Percentiles rank a stretch among this genome's conserved stretches.
phyloP scores from a whole-genome alignment of 2,797 vertebrate species.

The Pelodytes ibericus region DNA sequence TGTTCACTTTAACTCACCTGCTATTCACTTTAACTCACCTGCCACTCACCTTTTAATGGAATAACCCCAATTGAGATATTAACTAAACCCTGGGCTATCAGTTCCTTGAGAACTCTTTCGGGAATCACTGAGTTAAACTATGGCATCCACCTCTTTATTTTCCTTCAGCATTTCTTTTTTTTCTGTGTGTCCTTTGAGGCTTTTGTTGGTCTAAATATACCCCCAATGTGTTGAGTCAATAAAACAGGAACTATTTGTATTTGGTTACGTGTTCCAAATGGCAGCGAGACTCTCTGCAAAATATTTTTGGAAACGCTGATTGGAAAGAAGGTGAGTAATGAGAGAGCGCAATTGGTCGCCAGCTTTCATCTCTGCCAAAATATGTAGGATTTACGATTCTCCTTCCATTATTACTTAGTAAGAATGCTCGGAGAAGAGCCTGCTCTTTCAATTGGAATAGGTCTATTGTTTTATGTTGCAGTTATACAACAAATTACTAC shows the following conservation, averaged over 20 bases:
- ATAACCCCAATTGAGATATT: no score
- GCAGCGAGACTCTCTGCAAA: constrained; percentile 42
- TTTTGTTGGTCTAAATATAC: constrained; percentile 7
- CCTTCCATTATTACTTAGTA: constrained; percentile 22
- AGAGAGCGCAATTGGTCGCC: constrained; percentile 32
- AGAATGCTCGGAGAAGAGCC: not conserved
- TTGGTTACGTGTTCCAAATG: constrained; percentile 38
- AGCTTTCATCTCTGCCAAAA: constrained; percentile 34
- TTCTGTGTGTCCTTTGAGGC: constrained; percentile 15
- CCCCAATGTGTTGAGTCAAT: constrained; percentile 20
- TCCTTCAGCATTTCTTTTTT: not conserved
- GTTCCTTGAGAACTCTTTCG: no score
- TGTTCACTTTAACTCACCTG: no score
- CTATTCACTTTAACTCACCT: no score
- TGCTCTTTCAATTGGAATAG: not conserved
- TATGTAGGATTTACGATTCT: constrained; percentile 37
- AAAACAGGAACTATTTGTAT: constrained; percentile 17
- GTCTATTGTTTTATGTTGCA: not conserved
- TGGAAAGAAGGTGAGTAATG: constrained; percentile 43
- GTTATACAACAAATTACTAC: not conserved
- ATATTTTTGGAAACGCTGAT: constrained; percentile 43
- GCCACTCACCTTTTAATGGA: no score
- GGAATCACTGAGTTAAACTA: no score
- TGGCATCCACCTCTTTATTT: no score
- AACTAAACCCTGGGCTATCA: no score